phyloP scores from a whole-genome alignment of 2,113 vertebrate species.

The Dolichallabes microphthalmus region DNA sequence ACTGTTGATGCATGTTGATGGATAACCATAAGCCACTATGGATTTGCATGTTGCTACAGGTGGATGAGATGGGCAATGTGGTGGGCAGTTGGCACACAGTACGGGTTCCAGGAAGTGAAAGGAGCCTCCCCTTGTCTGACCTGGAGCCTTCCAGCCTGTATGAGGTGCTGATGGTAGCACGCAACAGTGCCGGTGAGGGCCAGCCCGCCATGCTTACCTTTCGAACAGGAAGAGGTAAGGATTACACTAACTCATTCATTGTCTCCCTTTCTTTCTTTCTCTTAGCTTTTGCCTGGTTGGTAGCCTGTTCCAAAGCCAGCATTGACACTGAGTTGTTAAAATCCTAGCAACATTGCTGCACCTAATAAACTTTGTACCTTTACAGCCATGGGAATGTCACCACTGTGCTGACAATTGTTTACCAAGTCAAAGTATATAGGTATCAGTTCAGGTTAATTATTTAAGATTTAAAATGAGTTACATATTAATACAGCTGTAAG shows the following conservation, averaged over 20 bases:
- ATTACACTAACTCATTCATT: background rate
- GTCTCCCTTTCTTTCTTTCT: background rate
- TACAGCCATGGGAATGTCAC: background rate
- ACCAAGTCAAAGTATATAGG: background rate
- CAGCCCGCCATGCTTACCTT: slow-evolving; percentile 98
- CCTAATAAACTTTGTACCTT: background rate
- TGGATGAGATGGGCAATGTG: slow-evolving; percentile 77
- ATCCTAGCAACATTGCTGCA: background rate
- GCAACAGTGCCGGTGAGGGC: slow-evolving; percentile 84
- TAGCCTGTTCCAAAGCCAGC: background rate
- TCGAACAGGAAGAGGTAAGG: slow-evolving; percentile 91
- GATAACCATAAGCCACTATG: background rate
- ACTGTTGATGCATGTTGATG: slow-evolving; percentile 32
- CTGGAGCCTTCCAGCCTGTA: slow-evolving; percentile 93
- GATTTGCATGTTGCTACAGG: slow-evolving; percentile 67
- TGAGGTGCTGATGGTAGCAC: slow-evolving; percentile 94
- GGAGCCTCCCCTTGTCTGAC: slow-evolving; percentile 84
- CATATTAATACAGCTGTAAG: background rate
- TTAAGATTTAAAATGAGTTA: too few species aligned
- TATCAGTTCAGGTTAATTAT: background rate
- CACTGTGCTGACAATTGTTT: background rate
- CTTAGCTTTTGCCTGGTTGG: background rate
- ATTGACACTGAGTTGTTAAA: background rate
- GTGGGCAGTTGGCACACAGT: slow-evolving; percentile 87
- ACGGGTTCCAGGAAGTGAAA: slow-evolving; percentile 91